Conservation (phyloP, 1,140 invertebrate genomes). For the Caerostris darwini region DNA sequence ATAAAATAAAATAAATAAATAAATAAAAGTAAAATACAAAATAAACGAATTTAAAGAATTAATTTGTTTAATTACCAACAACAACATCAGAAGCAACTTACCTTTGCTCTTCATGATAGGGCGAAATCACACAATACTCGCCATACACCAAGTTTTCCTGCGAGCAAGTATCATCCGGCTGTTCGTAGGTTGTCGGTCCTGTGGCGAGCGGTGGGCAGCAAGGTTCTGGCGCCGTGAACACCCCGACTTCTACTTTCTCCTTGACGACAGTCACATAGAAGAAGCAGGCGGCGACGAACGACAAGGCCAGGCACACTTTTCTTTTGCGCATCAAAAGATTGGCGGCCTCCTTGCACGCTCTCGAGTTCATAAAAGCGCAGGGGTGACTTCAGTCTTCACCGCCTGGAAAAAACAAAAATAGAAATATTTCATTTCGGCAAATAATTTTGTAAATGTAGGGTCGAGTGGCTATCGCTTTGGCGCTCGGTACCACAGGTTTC, state of each 20-base stretch:
- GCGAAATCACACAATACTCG: slow-evolving; percentile 10
- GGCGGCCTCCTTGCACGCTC: not conserved
- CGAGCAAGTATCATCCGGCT: not conserved
- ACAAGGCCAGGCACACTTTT: not conserved
- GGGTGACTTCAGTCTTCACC: not conserved
- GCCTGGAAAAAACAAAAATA: no score
- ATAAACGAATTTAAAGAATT: no score
- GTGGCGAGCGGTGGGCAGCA: no score
- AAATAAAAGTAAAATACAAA: no score
- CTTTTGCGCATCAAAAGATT: not conserved
- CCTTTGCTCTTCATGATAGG: not conserved
- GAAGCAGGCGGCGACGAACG: not conserved
- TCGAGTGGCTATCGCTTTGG: no score
- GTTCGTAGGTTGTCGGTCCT: not conserved
- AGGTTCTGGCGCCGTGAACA: not conserved
- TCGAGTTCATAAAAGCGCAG: not conserved
- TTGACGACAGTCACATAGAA: not conserved
- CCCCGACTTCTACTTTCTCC: not conserved
- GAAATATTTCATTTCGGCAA: no score
- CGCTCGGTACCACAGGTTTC: no score
- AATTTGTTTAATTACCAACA: no score
- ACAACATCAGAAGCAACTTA: no score
- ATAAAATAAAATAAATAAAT: no score
- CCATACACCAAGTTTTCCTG: not conserved
- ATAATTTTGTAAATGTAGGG: no score